Evolutionary conservation across 1,140 invertebrate genomes (phyloP).

Genomic region (Brachionus plicatilis): DNA sequence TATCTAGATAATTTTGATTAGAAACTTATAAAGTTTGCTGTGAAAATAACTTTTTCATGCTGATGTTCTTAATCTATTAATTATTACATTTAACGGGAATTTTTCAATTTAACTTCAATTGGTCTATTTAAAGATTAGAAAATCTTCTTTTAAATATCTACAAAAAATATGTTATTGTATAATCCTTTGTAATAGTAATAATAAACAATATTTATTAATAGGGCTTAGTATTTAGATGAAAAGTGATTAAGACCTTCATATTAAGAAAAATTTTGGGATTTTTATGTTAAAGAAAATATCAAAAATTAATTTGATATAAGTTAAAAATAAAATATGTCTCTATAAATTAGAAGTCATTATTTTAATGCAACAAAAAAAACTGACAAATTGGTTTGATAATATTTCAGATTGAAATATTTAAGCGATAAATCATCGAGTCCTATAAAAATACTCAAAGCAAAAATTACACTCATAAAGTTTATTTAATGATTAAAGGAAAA

Average conservation of each 20-base stretch:
- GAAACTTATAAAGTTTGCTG: too few relatives aligned
- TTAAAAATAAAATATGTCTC: not conserved
- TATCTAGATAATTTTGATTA: too few relatives aligned
- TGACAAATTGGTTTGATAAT: not conserved
- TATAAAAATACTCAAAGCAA: not conserved
- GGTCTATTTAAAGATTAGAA: not conserved
- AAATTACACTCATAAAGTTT: not conserved
- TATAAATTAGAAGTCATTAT: not conserved
- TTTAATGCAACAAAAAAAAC: not conserved
- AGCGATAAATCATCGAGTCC: not conserved
- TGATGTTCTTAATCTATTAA: too few relatives aligned
- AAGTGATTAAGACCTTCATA: not conserved
- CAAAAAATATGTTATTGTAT: not conserved
- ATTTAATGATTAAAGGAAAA: not conserved
- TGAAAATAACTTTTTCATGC: too few relatives aligned
- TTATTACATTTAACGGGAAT: not conserved
- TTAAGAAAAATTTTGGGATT: not conserved
- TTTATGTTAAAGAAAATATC: not conserved
- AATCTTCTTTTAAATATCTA: not conserved
- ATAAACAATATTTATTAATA: not conserved
- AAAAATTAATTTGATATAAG: not conserved
- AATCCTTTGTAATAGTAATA: not conserved
- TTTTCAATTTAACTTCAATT: not conserved
- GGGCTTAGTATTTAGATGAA: not conserved
- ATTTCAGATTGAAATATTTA: not conserved